Evolutionary conservation across 2,113 vertebrate genomes (phyloP), one percentile per base, ranked within the genome.

Genomic region (Chrysochloris asiatica): DNA sequence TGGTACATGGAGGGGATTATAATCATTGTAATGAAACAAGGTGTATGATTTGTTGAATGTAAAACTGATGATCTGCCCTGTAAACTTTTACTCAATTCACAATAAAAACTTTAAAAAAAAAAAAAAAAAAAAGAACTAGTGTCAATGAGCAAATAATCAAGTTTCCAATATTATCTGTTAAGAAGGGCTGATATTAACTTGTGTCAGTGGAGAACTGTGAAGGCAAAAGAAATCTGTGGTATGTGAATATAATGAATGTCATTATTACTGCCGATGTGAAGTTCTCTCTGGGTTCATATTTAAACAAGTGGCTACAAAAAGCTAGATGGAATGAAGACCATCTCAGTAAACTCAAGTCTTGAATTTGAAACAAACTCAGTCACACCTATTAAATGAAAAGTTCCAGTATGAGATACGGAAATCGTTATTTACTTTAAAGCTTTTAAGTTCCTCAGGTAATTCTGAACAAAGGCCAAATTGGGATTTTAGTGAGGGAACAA

Each of bases 381-480:
- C 12, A 78, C 30, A 50, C 16, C 22, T 41, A 72, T 21, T n/a
- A 5, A 83, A 50, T 61, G 17, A 86, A 75, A 94, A 59, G 33
- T 36, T 88, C 52, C 33, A 5, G 26, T 30, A 59, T 28, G 24
- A 90, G 21, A 50, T 2, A 3, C 6, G 47, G n/a, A 12, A 71
- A 38, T 85, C 24, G 77, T 38, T 67, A 59, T 72, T 77, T 91
- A 75, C 65, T 84, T 88, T n/a, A 33, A 56, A 56, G 24, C 54
- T 56, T 21, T 21, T 21, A 85, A 45, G 26, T 72, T 88, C 61
- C 6, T 65, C 1, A 73, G 16, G 14, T 50, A 73, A 92, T 88
- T 91, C 65, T 81, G 22, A 84, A 48, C 36, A 65, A 65, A 52
- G 17, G 24, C 16, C 56, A 83, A 73, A 94, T 71, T 48, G 91